Base-by-base conservation (phyloP, 2,888 invertebrate species). In the Xanthia togata region DNA sequence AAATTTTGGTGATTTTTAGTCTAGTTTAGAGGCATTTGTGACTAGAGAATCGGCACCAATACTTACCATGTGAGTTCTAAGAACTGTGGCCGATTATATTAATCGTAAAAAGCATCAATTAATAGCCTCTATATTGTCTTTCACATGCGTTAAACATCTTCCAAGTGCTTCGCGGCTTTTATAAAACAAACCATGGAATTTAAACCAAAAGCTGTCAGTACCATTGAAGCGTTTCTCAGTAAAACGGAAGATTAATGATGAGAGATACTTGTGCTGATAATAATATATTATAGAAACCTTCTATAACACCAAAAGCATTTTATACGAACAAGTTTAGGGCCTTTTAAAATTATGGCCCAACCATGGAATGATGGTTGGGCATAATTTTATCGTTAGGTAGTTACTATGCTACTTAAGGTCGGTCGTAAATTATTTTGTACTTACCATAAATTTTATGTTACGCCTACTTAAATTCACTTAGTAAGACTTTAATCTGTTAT, bases 171-270 rank as follows among this genome's bases (percentile, higher is more conserved):
- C 1, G 23, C 64, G 17, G 64, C 17, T 35, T 41, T 14, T 4
- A 31, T 59, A 26, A 70, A 63, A 68, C 23, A 14, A 81, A 41
- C 57, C 23, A 59, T 26, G 31, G 12, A 63, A 57, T 70, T 63
- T n/a, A 31, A 59, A 26, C 14, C 44, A 47, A 14, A 35, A 47
- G 11, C 35, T 31, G 35, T 44, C 8, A n/a, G 17, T 47, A 11
- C 55, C 44, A 57, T 59, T 70, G 14, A 57, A 73, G 2, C 5
- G 20, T n/a, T 84, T 74, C 85, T 55, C 0, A 72, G 70, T 31
- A 78, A 44, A 38, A 23, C 14, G n/a, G 14, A 81, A 82, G 70
- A 83, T 82, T 81, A 63, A 83, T 72, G 69, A 77, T 70, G n/a
- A n/a, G 8, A 47, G 38, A 73, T 80, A 68, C 23, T 31, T 55